Evolutionary conservation across 2,797 vertebrate species (phyloP).

Genomic region (Tarsius wallacei): DNA sequence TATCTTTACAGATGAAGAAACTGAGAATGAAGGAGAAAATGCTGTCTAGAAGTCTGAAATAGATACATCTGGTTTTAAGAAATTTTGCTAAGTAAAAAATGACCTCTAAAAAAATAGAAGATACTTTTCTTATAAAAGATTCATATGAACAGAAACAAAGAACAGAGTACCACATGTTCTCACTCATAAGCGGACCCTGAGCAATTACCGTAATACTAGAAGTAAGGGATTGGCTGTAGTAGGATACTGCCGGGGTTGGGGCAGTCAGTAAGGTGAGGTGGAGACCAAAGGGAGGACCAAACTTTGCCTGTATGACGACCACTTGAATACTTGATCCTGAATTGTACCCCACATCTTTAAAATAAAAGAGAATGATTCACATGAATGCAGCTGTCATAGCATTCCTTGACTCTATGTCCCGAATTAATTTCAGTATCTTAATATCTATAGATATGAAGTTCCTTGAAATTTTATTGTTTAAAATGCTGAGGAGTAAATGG

Average conservation of each 20-base stretch:
- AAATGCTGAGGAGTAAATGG: neutral
- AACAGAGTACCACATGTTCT: no score
- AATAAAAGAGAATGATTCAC: neutral
- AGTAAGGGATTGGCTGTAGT: no score
- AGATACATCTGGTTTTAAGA: neutral
- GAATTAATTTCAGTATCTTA: constrained; percentile 38
- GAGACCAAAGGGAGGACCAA: no score
- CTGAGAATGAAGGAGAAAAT: neutral
- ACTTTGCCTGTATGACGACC: no score
- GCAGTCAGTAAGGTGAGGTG: no score
- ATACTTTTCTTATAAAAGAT: neutral
- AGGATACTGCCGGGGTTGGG: no score
- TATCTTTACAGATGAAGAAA: constrained; percentile 17
- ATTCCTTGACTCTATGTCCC: neutral
- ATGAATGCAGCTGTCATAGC: neutral
- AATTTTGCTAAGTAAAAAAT: constrained; percentile 21
- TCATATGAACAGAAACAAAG: neutral
- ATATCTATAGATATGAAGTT: neutral
- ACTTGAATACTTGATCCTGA: no score
- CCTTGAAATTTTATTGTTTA: constrained; percentile 1
- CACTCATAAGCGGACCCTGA: no score
- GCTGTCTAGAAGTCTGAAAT: neutral
- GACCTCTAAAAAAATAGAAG: constrained; percentile 38
- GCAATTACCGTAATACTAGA: no score
- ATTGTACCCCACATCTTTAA: no score